Evolutionary conservation across 2,888 invertebrate genomes (phyloP).

Genomic region (Monochamus alternatus): DNA sequence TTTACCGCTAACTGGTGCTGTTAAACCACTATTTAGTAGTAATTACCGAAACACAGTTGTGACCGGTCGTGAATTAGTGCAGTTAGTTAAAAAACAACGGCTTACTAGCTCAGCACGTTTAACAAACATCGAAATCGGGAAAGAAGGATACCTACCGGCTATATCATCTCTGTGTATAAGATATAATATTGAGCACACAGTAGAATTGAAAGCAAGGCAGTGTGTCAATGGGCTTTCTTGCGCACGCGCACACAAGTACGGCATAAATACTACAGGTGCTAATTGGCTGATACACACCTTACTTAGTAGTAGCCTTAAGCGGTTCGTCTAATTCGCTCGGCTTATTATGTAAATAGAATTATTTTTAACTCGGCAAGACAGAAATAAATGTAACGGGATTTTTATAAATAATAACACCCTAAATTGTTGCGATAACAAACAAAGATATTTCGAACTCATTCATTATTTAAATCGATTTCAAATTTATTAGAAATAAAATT

Average conservation of each 20-base stretch:
- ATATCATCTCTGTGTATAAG: slow-evolving; percentile 65
- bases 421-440: neutral
- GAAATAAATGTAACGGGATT: slow-evolving; percentile 4
- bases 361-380: slow-evolving; percentile 23
- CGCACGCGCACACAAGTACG: slow-evolving; percentile 61
- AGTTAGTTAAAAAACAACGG: neutral
- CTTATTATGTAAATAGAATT: slow-evolving; percentile 45
- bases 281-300: slow-evolving; percentile 56
- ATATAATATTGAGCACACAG: slow-evolving; percentile 70
- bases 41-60: neutral
- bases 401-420: neutral
- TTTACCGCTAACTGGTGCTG: neutral
- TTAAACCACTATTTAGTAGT: neutral
- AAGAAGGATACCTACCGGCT: slow-evolving; percentile 55
- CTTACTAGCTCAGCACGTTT: neutral
- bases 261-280: slow-evolving; percentile 60
- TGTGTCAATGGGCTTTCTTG: slow-evolving; percentile 70
- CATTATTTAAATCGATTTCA: neutral
- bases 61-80: neutral
- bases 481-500: no score
- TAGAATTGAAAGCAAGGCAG: slow-evolving; percentile 73
- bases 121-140: slow-evolving; percentile 7
- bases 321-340: slow-evolving; percentile 42
- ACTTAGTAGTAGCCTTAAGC: slow-evolving; percentile 47
- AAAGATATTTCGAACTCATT: neutral